A percentile compares a stretch with the other conserved stretches of the same genome.
These are phyloP conservation scores for Proisotoma minuta DNA, from an alignment of 2,888 invertebrate genomes.

Conservation along the genomic window DNA sequence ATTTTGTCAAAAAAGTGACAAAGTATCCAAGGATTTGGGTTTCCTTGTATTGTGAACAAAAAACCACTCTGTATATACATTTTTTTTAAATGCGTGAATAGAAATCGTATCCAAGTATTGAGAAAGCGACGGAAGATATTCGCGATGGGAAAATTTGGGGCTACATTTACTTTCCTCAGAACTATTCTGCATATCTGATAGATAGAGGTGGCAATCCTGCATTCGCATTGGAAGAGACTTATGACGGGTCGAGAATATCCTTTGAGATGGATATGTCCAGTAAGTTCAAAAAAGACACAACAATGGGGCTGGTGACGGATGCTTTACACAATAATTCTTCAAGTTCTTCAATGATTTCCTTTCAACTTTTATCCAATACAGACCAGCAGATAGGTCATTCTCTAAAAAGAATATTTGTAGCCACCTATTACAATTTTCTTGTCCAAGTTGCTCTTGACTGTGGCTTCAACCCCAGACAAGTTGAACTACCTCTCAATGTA, in stretches of 20 bases:
- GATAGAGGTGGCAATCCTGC: conserved; percentile 73
- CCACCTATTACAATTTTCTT: conserved; percentile 81
- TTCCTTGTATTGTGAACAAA: too few relatives aligned
- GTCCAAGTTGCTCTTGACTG: conserved; percentile 66
- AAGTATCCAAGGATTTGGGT: too few relatives aligned
- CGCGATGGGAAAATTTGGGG: conserved; percentile 78
- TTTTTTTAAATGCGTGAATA: neutral
- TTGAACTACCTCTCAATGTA: conserved; percentile 50
- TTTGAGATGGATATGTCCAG: conserved; percentile 91
- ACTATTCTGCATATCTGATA: conserved; percentile 79
- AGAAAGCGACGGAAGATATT: conserved; percentile 68
- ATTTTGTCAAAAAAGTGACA: too few relatives aligned
- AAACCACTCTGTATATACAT: too few relatives aligned
- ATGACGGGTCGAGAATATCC: conserved; percentile 77
- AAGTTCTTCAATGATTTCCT: too few relatives aligned
- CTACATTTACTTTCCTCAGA: conserved; percentile 77
- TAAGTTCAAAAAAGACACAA: conserved; percentile 51
- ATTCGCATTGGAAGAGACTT: conserved; percentile 76
- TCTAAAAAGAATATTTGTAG: conserved; percentile 76
- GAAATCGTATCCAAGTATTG: conserved; percentile 14
- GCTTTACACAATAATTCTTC: neutral
- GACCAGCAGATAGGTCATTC: conserved; percentile 91
- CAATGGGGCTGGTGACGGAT: neutral
- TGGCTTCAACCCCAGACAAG: conserved; percentile 75
- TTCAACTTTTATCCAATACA: conserved; percentile 51